phyloP scores from a whole-genome alignment of 92 coral and sea anemone genomes.

The Blastomussa wellsi region DNA sequence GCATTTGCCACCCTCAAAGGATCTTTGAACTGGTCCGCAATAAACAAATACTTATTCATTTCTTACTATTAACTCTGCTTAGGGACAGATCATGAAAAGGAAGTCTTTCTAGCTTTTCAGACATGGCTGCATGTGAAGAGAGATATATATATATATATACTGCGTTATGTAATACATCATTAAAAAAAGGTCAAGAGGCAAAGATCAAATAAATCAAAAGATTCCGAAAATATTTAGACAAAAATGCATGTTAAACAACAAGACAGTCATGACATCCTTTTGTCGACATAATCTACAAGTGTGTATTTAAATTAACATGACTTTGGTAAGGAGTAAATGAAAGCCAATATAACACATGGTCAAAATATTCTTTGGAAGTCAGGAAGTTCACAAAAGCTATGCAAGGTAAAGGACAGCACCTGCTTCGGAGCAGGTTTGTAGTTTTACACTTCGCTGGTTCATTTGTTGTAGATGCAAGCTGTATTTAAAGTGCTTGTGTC shows the following conservation, averaged over 20 bases:
- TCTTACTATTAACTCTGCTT: neutral
- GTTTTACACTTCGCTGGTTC: neutral
- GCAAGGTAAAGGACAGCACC: neutral
- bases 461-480: neutral
- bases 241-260: neutral
- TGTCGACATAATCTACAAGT: neutral
- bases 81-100: neutral
- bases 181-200: conserved; percentile 22
- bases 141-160: too few relatives aligned
- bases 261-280: neutral
- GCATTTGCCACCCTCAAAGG: neutral
- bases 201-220: conserved; percentile 7
- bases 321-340: neutral
- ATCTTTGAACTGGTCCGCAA: neutral
- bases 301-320: neutral
- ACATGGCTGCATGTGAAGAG: too few relatives aligned
- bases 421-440: neutral
- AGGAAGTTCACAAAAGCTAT: neutral
- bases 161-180: too few relatives aligned
- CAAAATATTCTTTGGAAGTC: neutral
- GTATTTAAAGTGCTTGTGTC: neutral
- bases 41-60: conserved; percentile 6
- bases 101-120: neutral
- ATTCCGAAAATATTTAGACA: conserved; percentile 2
- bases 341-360: neutral